Percentiles rank a stretch among this genome's conserved stretches.
Conservation (phyloP, 2,113 vertebrate genomes). For the Lichenostomus cassidix region DNA sequence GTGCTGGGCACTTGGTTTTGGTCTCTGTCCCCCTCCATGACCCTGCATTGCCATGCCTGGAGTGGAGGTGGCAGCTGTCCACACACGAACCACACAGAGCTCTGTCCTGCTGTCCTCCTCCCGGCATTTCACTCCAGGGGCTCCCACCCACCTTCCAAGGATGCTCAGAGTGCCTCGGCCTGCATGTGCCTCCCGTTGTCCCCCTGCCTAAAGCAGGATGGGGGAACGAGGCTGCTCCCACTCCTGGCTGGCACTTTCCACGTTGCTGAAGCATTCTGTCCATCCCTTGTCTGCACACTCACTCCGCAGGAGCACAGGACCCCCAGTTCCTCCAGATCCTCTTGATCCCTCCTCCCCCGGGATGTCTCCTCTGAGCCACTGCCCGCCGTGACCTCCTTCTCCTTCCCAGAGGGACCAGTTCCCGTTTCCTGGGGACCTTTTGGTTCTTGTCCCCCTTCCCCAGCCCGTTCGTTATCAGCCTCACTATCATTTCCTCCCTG, state of each 20-base stretch:
- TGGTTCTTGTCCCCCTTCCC: not conserved
- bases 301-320: not conserved
- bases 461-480: slow-evolving; percentile 15
- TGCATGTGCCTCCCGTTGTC: rapidly evolving
- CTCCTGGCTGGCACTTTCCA: not conserved
- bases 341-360: not conserved
- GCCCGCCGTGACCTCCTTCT: not conserved
- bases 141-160: not conserved
- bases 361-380: not conserved
- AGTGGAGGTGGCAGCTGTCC: not conserved
- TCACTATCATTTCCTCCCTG: slow-evolving; percentile 45
- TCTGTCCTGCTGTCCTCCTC: not conserved
- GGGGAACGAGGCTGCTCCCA: rapidly evolving
- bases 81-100: not conserved
- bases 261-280: not conserved
- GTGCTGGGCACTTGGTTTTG: not conserved
- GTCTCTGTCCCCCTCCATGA: not conserved
- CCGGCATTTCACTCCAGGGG: not conserved
- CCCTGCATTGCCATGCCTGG: not conserved
- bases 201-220: not conserved
- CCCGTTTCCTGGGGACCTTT: slow-evolving; percentile 29
- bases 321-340: rapidly evolving
- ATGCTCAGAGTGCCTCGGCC: not conserved
- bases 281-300: not conserved
- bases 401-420: not conserved